These are phyloP conservation scores for Pachydiplax longipennis DNA, from an alignment of 2,888 invertebrate genomes.

Conservation along the genomic window DNA sequence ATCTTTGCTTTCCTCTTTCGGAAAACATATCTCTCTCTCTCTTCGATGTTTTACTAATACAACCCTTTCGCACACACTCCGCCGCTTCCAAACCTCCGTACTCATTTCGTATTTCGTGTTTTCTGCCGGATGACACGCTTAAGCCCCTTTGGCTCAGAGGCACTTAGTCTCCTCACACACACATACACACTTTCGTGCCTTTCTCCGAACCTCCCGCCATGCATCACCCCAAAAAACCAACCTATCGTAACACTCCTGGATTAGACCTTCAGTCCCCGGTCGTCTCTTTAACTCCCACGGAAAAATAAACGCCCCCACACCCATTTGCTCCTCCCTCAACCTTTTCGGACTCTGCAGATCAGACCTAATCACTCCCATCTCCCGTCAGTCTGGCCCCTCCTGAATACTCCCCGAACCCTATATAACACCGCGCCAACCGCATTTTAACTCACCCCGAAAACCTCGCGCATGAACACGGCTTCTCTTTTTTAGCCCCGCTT, in stretches of 20 bases:
- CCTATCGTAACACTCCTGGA: constrained; percentile 24
- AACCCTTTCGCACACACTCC: not conserved
- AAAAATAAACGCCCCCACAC: not conserved
- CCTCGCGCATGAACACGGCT: not conserved
- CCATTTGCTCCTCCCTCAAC: not conserved
- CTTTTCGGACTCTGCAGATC: not conserved
- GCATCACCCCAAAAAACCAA: not conserved
- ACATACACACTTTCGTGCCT: too few species aligned
- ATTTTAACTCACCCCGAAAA: not conserved
- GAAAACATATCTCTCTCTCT: not conserved
- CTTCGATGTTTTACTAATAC: not conserved
- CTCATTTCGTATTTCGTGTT: constrained; percentile 42
- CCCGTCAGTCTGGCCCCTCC: not conserved
- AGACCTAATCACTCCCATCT: not conserved
- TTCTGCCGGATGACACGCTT: constrained; percentile 29
- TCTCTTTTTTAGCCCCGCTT: not conserved
- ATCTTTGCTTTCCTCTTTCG: not conserved
- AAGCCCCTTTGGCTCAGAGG: constrained; percentile 32
- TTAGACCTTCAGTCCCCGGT: constrained; percentile 19
- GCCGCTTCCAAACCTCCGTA: constrained; percentile 12
- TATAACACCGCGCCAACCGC: not conserved
- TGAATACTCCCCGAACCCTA: not conserved
- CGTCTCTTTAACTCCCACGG: not conserved
- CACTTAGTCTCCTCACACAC: constrained; percentile 16
- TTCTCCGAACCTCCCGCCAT: not conserved